phyloP scores from a whole-genome alignment of 2,113 vertebrate species.

The Ia io region DNA sequence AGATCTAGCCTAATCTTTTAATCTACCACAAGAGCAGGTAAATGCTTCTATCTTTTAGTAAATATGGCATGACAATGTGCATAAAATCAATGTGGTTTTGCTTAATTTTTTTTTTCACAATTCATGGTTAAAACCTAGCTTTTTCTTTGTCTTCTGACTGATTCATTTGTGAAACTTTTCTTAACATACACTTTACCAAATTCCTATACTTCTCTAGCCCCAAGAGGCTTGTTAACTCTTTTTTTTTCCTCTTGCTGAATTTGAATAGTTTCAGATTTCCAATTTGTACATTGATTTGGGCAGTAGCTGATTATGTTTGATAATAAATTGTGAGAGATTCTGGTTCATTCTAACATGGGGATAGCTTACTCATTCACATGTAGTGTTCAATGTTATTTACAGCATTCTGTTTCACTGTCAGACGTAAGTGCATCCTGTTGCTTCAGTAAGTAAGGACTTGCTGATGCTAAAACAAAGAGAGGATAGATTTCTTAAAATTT shows the following conservation, averaged over 20 bases:
- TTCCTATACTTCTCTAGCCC: neutral
- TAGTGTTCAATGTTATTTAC: neutral
- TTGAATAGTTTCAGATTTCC: neutral
- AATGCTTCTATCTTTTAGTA: neutral
- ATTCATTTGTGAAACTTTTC: neutral
- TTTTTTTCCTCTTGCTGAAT: neutral
- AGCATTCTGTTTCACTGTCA: neutral
- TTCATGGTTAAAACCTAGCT: neutral
- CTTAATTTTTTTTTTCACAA: slow-evolving; percentile 13
- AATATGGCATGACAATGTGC: neutral
- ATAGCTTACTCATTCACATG: neutral
- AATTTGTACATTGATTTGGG: neutral
- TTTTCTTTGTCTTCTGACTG: neutral
- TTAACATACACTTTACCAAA: neutral
- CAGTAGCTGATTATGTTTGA: neutral
- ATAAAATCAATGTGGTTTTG: slow-evolving; percentile 10
- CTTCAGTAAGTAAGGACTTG: neutral
- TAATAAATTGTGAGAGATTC: neutral
- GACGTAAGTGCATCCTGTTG: neutral
- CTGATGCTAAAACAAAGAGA: neutral
- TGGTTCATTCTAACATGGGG: neutral
- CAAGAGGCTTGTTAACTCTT: neutral
- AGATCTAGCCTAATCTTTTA: slow-evolving; percentile 27
- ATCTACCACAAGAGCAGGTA: neutral
- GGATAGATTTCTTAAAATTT: neutral